Conservation (phyloP, 2,797 vertebrate species). For the Gobionotothen gibberifrons region DNA sequence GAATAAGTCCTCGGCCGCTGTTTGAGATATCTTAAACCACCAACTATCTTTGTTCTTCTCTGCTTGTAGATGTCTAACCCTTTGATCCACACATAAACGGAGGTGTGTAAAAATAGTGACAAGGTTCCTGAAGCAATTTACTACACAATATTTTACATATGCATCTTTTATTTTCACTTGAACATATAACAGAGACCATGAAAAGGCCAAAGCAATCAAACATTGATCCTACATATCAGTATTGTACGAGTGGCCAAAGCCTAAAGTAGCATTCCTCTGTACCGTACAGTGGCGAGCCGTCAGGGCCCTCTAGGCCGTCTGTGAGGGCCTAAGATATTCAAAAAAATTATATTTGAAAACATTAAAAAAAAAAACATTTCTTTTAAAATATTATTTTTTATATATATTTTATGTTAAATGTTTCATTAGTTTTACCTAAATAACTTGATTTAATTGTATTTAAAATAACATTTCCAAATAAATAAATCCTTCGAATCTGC, state of each 20-base stretch:
- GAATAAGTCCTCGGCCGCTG: constrained; percentile 12
- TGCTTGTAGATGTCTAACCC: constrained; percentile 2
- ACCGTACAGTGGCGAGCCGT: too few relatives aligned
- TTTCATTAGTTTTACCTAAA: too few relatives aligned
- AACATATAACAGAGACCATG: not conserved
- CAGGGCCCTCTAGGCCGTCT: too few relatives aligned
- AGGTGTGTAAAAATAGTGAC: not conserved
- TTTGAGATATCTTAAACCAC: constrained; percentile 15
- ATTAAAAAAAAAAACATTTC: too few relatives aligned
- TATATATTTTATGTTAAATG: too few relatives aligned
- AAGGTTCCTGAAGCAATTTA: not conserved
- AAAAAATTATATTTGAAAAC: too few relatives aligned
- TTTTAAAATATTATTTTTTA: too few relatives aligned
- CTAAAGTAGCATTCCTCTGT: not conserved
- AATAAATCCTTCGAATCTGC: too few relatives aligned
- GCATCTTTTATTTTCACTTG: not conserved
- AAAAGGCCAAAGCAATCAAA: not conserved
- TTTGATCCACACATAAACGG: not conserved
- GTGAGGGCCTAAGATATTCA: too few relatives aligned
- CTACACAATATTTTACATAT: not conserved
- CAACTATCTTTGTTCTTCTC: not conserved
- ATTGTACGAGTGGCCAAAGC: not conserved
- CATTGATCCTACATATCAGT: not conserved
- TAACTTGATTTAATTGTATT: too few relatives aligned
- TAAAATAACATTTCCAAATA: too few relatives aligned